phyloP scores from a whole-genome alignment of 2,113 vertebrate species.

The Dromiciops gliroides region DNA sequence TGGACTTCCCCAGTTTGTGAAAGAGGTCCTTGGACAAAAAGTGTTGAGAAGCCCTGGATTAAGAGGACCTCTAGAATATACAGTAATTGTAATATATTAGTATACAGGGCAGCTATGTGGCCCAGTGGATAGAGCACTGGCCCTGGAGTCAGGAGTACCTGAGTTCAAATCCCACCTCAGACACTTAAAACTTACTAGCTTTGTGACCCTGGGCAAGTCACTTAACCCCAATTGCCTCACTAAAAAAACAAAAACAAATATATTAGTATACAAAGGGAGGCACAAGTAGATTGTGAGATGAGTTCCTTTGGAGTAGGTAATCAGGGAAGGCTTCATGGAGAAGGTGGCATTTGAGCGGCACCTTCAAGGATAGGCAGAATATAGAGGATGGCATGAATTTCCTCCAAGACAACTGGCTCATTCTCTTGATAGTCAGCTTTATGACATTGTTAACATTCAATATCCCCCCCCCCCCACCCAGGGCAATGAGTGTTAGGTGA shows the following conservation, averaged over 20 bases:
- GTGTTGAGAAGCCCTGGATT: background rate
- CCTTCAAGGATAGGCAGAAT: background rate
- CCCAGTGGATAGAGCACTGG: too few relatives aligned
- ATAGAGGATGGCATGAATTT: background rate
- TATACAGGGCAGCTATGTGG: too few relatives aligned
- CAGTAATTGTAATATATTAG: background rate
- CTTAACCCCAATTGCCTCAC: too few relatives aligned
- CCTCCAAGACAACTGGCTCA: background rate
- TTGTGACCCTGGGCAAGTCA: too few relatives aligned
- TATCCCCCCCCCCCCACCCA: too few relatives aligned
- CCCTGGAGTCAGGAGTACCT: too few relatives aligned
- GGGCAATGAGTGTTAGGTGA: too few relatives aligned
- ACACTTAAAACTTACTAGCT: too few relatives aligned
- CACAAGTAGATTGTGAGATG: background rate
- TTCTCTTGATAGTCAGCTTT: background rate
- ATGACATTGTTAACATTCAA: background rate
- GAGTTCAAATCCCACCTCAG: too few relatives aligned
- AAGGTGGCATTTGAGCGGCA: background rate
- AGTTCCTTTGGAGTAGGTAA: background rate
- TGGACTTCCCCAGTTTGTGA: background rate
- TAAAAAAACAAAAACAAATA: too few relatives aligned
- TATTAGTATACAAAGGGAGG: background rate
- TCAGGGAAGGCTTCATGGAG: background rate
- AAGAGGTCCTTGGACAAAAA: background rate
- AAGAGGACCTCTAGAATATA: background rate